Base-by-base conservation (phyloP, 92 coral and sea anemone genomes). In the Phenganax subtilis region DNA sequence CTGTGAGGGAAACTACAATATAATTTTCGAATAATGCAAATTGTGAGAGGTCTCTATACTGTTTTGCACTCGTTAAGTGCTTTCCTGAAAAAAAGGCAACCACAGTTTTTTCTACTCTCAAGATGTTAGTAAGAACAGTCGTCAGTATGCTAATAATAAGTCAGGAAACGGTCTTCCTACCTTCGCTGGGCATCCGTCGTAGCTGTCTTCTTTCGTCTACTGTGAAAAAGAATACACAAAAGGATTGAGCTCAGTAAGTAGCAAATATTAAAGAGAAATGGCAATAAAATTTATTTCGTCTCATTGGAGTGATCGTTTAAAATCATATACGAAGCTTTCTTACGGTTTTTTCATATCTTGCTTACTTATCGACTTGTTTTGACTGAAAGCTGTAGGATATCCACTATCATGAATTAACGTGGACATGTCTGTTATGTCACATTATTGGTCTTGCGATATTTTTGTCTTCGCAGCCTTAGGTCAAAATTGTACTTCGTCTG, bases 131-230 rank as follows among this genome's bases (percentile, higher is more conserved):
- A 37, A 37, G 47, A 37, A 1, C 47, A 37, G 47, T 37, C 5
- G 5, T 5, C 3, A 37, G 47, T 5, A 37, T 37, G 47, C 47
- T 1, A 5, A 37, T 37, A 37, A 37, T 37, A 37, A 2, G 47
- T 37, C 47, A 1, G 47, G 47, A 65, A 17, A 9, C 44, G 44
- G 54, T 51, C 20, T 11, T 51, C 16, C 12, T 56, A 75, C 80
- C 80, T 29, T 75, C 47, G 57, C 80, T 75, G 52, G 59, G 51
- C 80, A 29, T 55, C 12, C 65, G 80, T 29, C n/a, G 60, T 10
- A 75, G 54, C 65, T 75, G 65, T 75, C 29, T 75, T 51, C 47
- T 75, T 63, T 56, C 17, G 64, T 75, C 80, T 27, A 9, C 80
- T 75, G 62, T 25, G 15, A 64, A 64, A 20, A 44, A 7, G 10